Evolutionary conservation across 2,797 vertebrate genomes (phyloP).

Genomic region (Gymnothorax javanicus): DNA sequence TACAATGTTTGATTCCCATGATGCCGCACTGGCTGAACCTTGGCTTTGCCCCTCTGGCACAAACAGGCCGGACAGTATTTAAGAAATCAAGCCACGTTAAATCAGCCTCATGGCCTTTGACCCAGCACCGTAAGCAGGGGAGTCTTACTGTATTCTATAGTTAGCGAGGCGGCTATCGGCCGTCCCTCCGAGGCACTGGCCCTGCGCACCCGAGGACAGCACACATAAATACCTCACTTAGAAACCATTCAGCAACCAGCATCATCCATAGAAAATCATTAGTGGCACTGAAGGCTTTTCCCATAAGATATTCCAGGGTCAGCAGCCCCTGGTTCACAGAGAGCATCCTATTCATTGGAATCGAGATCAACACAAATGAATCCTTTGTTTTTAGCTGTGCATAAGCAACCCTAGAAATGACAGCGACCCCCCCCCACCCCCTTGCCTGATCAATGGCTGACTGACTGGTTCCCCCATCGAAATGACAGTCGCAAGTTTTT

Average conservation of each 20-base stretch:
- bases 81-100: conserved; percentile 23
- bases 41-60: conserved; percentile 10
- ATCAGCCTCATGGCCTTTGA: conserved; percentile 29
- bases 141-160: conserved; percentile 6
- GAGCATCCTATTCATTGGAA: conserved; percentile 34
- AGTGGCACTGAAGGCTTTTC: not conserved
- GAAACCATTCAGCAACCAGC: conserved; percentile 13
- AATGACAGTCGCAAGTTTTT: not conserved
- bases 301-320: not conserved
- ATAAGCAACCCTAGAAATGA: conserved; percentile 7
- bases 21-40: conserved; percentile 5
- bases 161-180: conserved; percentile 10
- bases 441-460: conserved; percentile 1
- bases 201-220: conserved; percentile 3
- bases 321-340: conserved; percentile 16
- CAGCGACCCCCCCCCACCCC: not conserved
- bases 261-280: conserved; percentile 35
- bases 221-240: conserved; percentile 13
- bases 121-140: conserved; percentile 10
- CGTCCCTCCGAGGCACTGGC: conserved; percentile 17
- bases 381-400: not conserved
- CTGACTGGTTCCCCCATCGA: not conserved
- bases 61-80: conserved; percentile 30
- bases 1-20: conserved; percentile 11
- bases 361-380: conserved; percentile 33